Conservation (phyloP, 2,888 invertebrate genomes). For the Sipha maydis region DNA sequence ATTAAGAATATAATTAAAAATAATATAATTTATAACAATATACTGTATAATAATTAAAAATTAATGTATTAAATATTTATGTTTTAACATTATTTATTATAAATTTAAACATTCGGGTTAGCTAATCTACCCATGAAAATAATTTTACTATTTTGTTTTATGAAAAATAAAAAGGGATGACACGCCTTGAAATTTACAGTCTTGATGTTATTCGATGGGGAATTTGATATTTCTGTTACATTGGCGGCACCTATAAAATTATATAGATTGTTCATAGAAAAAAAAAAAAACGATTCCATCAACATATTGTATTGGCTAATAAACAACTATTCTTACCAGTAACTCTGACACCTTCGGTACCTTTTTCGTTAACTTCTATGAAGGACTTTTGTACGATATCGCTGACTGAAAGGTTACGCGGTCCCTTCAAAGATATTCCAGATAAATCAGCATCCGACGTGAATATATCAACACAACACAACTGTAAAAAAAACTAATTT, state of each 20-base stretch:
- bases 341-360: slow-evolving; percentile 87
- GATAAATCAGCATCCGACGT: slow-evolving; percentile 73
- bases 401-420: slow-evolving; percentile 72
- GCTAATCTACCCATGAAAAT: slow-evolving; percentile 50
- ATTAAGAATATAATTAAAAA: no score
- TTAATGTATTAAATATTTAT: no score
- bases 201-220: not conserved
- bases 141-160: slow-evolving; percentile 10
- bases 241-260: not conserved
- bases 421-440: slow-evolving; percentile 71
- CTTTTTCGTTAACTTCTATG: slow-evolving; percentile 88
- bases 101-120: not conserved
- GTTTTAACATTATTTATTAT: no score
- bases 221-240: not conserved
- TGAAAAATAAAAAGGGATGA: slow-evolving; percentile 52
- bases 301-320: not conserved
- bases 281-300: not conserved
- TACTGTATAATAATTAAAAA: no score
- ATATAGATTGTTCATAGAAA: not conserved
- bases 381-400: slow-evolving; percentile 85
- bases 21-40: no score
- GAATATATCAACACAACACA: slow-evolving; percentile 72
- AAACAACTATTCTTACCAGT: slow-evolving; percentile 74
- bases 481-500: not conserved
- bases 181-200: slow-evolving; percentile 39